These are phyloP conservation scores for Psilopogon haemacephalus DNA, from an alignment of 2,113 vertebrate genomes.

Conservation along the genomic window DNA sequence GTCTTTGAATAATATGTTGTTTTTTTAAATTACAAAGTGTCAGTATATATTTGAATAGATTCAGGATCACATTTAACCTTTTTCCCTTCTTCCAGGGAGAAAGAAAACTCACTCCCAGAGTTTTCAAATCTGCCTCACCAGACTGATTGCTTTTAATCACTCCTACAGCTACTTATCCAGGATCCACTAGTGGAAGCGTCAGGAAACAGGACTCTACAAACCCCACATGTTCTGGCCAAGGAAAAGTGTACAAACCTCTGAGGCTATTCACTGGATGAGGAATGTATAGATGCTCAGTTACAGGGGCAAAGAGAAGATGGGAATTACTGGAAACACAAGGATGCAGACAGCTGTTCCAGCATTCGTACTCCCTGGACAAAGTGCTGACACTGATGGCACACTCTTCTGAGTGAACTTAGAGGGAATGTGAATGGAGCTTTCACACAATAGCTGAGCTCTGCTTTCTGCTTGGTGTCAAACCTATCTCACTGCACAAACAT, in stretches of 20 bases:
- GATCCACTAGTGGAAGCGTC: not conserved
- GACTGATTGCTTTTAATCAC: not conserved
- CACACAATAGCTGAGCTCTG: not conserved
- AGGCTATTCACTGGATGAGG: not conserved
- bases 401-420: not conserved
- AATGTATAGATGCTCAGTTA: not conserved
- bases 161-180: not conserved
- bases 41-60: not conserved
- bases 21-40: not conserved
- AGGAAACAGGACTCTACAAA: not conserved
- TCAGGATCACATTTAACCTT: not conserved
- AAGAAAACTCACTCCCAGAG: not conserved
- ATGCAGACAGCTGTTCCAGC: not conserved
- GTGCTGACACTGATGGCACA: not conserved
- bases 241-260: not conserved
- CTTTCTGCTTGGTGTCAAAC: not conserved
- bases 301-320: not conserved
- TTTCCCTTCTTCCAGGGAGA: not conserved
- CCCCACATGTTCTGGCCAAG: not conserved
- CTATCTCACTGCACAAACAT: not conserved
- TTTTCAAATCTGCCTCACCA: not conserved
- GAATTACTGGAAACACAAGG: not conserved
- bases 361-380: not conserved
- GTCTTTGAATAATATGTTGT: not conserved
- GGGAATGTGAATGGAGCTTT: accelerated